These are phyloP conservation scores for Argynnis bischoffii DNA, from an alignment of 2,888 invertebrate species.

Conservation along the genomic window DNA sequence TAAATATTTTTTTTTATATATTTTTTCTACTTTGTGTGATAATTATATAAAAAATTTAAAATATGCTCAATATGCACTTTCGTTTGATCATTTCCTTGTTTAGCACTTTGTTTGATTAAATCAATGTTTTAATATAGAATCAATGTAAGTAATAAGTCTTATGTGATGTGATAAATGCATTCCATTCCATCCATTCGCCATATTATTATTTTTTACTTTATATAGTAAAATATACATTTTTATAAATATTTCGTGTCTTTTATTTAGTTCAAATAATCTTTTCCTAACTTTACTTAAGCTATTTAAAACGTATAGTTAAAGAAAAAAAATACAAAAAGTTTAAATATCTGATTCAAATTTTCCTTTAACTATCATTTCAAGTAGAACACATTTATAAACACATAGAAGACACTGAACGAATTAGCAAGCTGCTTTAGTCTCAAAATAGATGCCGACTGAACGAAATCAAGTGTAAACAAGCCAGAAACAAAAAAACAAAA, in stretches of 20 bases:
- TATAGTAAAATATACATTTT: conserved; percentile 42
- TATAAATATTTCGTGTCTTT: conserved; percentile 33
- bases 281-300: neutral
- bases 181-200: conserved; percentile 70
- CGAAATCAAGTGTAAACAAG: no score
- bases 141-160: conserved; percentile 34
- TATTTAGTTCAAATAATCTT: neutral
- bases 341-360: no score
- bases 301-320: neutral
- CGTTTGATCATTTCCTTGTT: conserved; percentile 18
- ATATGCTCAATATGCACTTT: neutral
- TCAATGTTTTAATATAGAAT: conserved; percentile 25
- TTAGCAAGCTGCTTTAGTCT: no score
- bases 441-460: no score
- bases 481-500: no score
- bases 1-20: no score
- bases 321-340: no score
- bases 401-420: no score
- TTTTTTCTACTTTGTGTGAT: no score
- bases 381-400: no score
- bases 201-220: conserved; percentile 57
- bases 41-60: neutral
- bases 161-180: conserved; percentile 44
- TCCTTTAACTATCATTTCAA: no score
- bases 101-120: conserved; percentile 25